A percentile compares a stretch with the other conserved stretches of the same genome.
These are phyloP conservation scores for Rhopalosiphum nymphaeae DNA, from an alignment of 2,888 invertebrate species.

Conservation along the genomic window DNA sequence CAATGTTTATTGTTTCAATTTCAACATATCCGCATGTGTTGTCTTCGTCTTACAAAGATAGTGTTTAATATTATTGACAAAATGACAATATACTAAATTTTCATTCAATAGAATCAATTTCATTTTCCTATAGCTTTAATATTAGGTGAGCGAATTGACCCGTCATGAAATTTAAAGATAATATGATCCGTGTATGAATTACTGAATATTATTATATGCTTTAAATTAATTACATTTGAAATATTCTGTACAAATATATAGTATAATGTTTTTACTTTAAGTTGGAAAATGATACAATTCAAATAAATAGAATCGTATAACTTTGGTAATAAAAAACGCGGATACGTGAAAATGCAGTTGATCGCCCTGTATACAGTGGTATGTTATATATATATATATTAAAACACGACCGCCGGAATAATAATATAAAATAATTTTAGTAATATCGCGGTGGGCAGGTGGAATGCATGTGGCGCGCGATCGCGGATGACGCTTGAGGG, in stretches of 20 bases:
- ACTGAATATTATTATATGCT: background rate
- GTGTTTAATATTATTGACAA: no score
- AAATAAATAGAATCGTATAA: no score
- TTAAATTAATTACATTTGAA: background rate
- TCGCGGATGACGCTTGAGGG: background rate
- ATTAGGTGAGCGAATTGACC: no score
- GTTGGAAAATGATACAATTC: background rate
- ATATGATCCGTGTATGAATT: background rate
- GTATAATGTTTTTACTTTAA: background rate
- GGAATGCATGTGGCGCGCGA: conserved; percentile 40
- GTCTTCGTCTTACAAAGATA: no score
- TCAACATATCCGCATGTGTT: no score
- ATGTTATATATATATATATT: background rate
- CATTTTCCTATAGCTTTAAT: no score
- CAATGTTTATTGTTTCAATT: no score
- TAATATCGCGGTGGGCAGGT: background rate
- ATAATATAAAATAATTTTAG: conserved; percentile 15
- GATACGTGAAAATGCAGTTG: background rate
- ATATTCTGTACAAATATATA: background rate
- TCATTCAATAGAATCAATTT: no score
- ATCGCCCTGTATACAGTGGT: background rate
- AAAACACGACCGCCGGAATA: background rate
- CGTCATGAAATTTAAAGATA: no score
- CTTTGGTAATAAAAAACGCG: no score
- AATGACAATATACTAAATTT: no score